A percentile compares a stretch with the other conserved stretches of the same genome.
phyloP scores from a whole-genome alignment of 2,888 invertebrate genomes.

The Hypselothyrea guttata region DNA sequence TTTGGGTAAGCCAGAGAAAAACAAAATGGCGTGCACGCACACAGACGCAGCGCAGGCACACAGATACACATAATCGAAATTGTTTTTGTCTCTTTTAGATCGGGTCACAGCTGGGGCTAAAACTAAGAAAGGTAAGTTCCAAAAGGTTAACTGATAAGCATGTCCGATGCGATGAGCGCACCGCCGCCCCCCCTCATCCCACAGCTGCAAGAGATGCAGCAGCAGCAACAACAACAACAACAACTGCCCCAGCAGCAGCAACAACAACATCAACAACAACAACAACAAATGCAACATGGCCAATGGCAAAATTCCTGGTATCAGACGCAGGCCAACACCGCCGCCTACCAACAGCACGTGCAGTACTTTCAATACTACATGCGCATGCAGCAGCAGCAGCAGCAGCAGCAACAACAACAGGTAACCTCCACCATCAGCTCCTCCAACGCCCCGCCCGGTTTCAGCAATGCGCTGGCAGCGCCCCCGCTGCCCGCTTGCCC shows the following conservation, averaged over 20 bases:
- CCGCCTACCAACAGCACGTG: conserved; percentile 68
- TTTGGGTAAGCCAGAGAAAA: conserved; percentile 46
- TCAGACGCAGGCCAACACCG: conserved; percentile 58
- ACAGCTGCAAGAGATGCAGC: conserved; percentile 80
- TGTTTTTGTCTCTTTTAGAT: conserved; percentile 15
- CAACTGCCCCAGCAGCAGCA: conserved; percentile 67
- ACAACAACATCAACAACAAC: conserved; percentile 62
- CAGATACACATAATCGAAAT: conserved; percentile 17
- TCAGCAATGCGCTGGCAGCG: conserved; percentile 81
- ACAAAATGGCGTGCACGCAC: conserved; percentile 44
- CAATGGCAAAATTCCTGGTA: conserved; percentile 72
- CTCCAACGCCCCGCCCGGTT: conserved; percentile 83
- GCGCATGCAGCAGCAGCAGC: conserved; percentile 68
- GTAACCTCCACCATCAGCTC: conserved; percentile 72
- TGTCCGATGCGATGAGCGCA: conserved; percentile 78
- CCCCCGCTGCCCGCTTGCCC: conserved; percentile 85
- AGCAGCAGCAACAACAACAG: conserved; percentile 59
- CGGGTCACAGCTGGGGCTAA: conserved; percentile 18
- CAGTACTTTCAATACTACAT: conserved; percentile 81
- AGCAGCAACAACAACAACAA: conserved; percentile 69
- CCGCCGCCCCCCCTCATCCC: conserved; percentile 73
- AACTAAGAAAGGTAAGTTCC: conserved; percentile 46
- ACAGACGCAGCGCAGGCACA: conserved; percentile 9
- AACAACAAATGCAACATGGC: conserved; percentile 62
- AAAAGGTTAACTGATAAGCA: conserved; percentile 39